A percentile compares a stretch with the other conserved stretches of the same genome.
phyloP scores from a whole-genome alignment of 30 jellyfish, hydroid and myxozoan species.

The Aurelia sp. region DNA sequence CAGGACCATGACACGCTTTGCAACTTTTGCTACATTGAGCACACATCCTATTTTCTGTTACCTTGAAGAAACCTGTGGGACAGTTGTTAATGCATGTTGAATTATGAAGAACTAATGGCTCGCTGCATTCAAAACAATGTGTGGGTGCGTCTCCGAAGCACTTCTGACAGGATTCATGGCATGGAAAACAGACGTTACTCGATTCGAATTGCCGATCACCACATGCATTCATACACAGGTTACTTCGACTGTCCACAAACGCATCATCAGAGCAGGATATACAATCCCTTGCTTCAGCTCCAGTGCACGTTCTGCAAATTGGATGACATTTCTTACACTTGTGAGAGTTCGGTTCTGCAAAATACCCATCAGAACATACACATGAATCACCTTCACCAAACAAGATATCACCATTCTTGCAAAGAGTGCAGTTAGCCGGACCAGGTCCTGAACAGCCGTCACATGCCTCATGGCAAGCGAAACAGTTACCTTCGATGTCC shows the following conservation, averaged over 20 bases:
- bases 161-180: slow-evolving; percentile 72
- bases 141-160: slow-evolving; percentile 52
- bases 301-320: slow-evolving; percentile 11
- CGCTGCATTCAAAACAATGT: slow-evolving; percentile 53
- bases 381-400: slow-evolving; percentile 3
- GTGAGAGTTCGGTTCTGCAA: not conserved
- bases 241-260: slow-evolving; percentile 4
- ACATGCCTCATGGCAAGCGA: slow-evolving; percentile 36
- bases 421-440: slow-evolving; percentile 21
- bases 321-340: slow-evolving; percentile 20
- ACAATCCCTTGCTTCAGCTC: slow-evolving; percentile 38
- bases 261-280: slow-evolving; percentile 30
- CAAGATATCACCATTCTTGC: slow-evolving; percentile 24
- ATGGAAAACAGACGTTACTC: slow-evolving; percentile 53
- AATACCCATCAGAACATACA: slow-evolving; percentile 38
- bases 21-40: slow-evolving; percentile 22
- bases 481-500: not conserved
- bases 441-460: slow-evolving; percentile 53
- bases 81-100: slow-evolving; percentile 58
- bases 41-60: slow-evolving; percentile 13
- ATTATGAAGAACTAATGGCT: slow-evolving; percentile 23
- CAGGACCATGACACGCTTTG: slow-evolving; percentile 31
- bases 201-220: slow-evolving; percentile 9
- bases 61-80: slow-evolving; percentile 55
- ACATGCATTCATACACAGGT: slow-evolving; percentile 24